phyloP scores from a whole-genome alignment of 2,113 vertebrate genomes.

The Larimichthys polyactis region DNA sequence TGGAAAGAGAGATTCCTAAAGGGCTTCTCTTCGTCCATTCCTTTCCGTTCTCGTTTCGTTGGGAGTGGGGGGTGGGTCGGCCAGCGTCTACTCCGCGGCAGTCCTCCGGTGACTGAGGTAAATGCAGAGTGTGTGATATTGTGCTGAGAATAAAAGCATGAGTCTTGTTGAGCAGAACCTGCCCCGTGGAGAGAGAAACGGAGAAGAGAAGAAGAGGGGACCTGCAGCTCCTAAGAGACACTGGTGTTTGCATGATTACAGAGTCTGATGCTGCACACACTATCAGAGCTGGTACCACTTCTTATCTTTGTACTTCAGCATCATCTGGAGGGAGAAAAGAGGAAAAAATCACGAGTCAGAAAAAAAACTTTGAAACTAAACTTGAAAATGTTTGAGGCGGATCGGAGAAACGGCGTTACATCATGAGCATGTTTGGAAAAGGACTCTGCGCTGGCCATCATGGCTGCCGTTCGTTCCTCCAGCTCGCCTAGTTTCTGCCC shows the following conservation, averaged over 20 bases:
- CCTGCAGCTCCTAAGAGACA: conserved; percentile 55
- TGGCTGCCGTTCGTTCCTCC: conserved; percentile 97
- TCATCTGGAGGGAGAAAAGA: conserved; percentile 86
- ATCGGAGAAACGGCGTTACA: conserved; percentile 76
- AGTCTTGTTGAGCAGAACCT: conserved; percentile 53
- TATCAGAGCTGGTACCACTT: conserved; percentile 99
- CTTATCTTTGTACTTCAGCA: conserved; percentile 99
- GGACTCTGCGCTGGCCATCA: conserved; percentile 96
- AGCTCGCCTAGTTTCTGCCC: conserved; percentile 97
- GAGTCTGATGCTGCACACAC: conserved; percentile 63
- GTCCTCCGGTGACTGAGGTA: conserved; percentile 86
- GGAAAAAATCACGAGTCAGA: background rate
- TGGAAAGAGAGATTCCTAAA: conserved; percentile 35
- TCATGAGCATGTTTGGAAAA: conserved; percentile 98
- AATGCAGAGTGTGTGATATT: conserved; percentile 86
- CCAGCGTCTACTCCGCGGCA: conserved; percentile 77
- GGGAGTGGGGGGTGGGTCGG: conserved; percentile 9
- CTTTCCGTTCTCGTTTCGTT: conserved; percentile 23
- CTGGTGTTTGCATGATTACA: conserved; percentile 60
- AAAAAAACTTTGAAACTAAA: background rate
- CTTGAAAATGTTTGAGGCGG: no score
- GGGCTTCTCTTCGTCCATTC: conserved; percentile 48
- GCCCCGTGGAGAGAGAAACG: conserved; percentile 50
- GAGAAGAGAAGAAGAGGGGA: conserved; percentile 64
- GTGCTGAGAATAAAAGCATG: conserved; percentile 85